These are phyloP conservation scores for Liparis tanakae DNA, from an alignment of 2,797 vertebrate species.

Conservation along the genomic window DNA sequence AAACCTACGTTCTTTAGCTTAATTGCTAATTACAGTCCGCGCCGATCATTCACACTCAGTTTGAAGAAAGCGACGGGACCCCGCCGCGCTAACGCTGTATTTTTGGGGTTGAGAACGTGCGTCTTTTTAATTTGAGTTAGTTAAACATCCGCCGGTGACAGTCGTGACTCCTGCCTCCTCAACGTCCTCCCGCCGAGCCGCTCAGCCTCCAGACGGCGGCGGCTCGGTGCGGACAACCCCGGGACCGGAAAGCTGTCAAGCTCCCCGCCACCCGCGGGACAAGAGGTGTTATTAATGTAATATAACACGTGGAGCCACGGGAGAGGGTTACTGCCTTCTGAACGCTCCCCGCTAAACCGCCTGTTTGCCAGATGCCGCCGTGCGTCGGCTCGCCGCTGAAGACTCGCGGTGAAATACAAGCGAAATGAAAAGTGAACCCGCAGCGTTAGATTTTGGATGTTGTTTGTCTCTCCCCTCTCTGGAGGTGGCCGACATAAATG, in stretches of 20 bases:
- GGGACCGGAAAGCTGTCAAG: slow-evolving; percentile 65
- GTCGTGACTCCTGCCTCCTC: slow-evolving; percentile 56
- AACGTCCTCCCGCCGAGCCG: slow-evolving; percentile 56
- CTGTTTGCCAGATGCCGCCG: slow-evolving; percentile 41
- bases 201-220: slow-evolving; percentile 61
- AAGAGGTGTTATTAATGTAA: slow-evolving; percentile 78
- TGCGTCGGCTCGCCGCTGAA: slow-evolving; percentile 21
- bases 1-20: neutral
- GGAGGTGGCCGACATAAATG: slow-evolving; percentile 23
- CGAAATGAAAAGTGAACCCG: slow-evolving; percentile 36
- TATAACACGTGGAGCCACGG: slow-evolving; percentile 70
- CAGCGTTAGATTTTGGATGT: slow-evolving; percentile 18
- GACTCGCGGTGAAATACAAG: slow-evolving; percentile 11
- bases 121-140: slow-evolving; percentile 4
- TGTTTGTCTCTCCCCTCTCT: slow-evolving; percentile 33
- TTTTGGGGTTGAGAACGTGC: neutral
- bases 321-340: slow-evolving; percentile 45
- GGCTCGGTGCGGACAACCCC: slow-evolving; percentile 59
- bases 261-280: slow-evolving; percentile 65
- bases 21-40: neutral
- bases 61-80: neutral
- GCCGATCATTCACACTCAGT: neutral
- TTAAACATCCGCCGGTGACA: slow-evolving; percentile 44
- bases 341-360: slow-evolving; percentile 47
- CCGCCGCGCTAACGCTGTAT: neutral